Conservation (phyloP, 2,113 vertebrate species). For the Dipodomys stephensi region DNA sequence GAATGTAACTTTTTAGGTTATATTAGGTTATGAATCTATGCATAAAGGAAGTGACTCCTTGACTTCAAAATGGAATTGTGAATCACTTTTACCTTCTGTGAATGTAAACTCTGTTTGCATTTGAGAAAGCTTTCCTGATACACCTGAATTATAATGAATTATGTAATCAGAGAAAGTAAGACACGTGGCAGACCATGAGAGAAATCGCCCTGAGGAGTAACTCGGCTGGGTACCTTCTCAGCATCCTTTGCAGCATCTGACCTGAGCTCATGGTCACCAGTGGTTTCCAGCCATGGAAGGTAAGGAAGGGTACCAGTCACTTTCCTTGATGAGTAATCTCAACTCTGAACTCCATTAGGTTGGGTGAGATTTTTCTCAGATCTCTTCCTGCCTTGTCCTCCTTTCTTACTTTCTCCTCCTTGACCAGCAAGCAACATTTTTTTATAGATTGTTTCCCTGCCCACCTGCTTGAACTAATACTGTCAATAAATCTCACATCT, state of each 20-base stretch:
- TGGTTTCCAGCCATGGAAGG: background rate
- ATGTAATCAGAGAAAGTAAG: background rate
- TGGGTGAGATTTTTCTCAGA: background rate
- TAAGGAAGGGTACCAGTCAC: too few relatives aligned
- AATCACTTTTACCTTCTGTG: background rate
- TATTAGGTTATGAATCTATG: background rate
- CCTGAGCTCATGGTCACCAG: background rate
- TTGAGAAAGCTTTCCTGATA: background rate
- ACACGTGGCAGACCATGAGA: background rate
- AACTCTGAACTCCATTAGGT: background rate
- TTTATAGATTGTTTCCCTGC: background rate
- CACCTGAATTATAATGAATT: background rate
- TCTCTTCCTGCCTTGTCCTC: background rate
- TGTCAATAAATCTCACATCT: background rate
- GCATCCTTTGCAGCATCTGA: background rate
- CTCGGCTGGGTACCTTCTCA: background rate
- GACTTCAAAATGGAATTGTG: background rate
- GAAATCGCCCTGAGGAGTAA: background rate
- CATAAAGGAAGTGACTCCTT: background rate
- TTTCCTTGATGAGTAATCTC: background rate
- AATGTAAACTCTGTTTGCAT: background rate
- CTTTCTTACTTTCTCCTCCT: background rate
- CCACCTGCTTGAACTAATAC: background rate
- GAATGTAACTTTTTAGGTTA: background rate
- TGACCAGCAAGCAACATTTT: background rate